Percentiles rank a stretch among this genome's conserved stretches.
Evolutionary conservation across 2,888 invertebrate species (phyloP).

Genomic region (Brenthis daphne): DNA sequence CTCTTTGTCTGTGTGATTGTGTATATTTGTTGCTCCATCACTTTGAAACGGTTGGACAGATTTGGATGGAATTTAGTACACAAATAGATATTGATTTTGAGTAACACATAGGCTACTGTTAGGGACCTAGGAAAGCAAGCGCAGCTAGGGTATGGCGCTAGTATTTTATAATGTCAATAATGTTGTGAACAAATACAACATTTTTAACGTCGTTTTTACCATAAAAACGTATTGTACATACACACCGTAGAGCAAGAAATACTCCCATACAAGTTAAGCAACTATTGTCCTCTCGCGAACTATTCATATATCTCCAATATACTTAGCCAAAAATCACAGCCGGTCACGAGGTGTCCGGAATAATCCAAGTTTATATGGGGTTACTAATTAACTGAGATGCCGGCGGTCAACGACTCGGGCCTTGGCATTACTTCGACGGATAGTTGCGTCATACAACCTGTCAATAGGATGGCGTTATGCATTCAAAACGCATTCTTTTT

Average conservation of each 20-base stretch:
- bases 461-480: conserved; percentile 45
- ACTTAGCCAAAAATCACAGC: not conserved
- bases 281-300: not conserved
- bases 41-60: too few relatives aligned
- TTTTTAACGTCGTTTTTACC: too few relatives aligned
- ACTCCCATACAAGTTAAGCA: not conserved
- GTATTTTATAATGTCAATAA: too few relatives aligned
- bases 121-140: too few relatives aligned
- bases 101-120: too few relatives aligned
- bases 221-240: too few relatives aligned
- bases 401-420: conserved; percentile 60
- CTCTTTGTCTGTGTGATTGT: too few relatives aligned
- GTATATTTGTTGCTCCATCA: too few relatives aligned
- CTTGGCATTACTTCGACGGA: conserved; percentile 63
- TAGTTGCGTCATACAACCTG: conserved; percentile 53
- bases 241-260: not conserved
- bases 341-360: conserved; percentile 21
- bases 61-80: too few relatives aligned
- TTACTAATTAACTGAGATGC: conserved; percentile 51
- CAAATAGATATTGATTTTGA: too few relatives aligned
- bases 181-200: too few relatives aligned
- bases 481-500: conserved; percentile 35
- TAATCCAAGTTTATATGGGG: conserved; percentile 45
- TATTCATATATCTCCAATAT: not conserved
- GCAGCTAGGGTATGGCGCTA: too few relatives aligned